Percentiles rank a stretch among this genome's conserved stretches.
Conservation (phyloP, 2,797 vertebrate genomes). For the Podarcis lilfordi region DNA sequence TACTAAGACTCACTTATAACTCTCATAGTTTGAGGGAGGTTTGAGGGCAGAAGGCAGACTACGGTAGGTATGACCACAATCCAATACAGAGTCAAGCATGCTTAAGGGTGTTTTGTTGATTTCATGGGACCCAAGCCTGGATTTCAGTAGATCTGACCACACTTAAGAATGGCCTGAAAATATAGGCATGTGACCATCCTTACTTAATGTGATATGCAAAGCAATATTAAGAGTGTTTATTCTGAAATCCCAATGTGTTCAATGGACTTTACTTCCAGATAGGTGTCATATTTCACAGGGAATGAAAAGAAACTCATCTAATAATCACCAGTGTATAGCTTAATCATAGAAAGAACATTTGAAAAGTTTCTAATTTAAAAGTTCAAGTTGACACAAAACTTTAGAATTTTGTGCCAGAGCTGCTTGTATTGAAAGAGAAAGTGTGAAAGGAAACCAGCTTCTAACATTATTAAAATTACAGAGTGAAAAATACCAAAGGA, state of each 20-base stretch:
- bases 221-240: background rate
- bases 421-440: background rate
- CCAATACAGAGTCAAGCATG: too few species aligned
- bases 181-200: background rate
- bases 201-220: too few species aligned
- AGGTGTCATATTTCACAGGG: background rate
- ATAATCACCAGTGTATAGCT: too few species aligned
- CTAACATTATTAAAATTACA: constrained; percentile 24
- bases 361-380: background rate
- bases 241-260: background rate
- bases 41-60: too few species aligned
- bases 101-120: too few species aligned
- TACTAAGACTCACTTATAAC: too few species aligned
- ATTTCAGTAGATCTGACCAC: too few species aligned
- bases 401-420: background rate
- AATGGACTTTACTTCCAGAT: background rate
- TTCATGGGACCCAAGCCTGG: too few species aligned
- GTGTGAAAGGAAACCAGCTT: background rate
- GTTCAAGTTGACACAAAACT: background rate
- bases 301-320: too few species aligned
- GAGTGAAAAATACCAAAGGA: constrained; percentile 24
- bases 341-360: background rate
- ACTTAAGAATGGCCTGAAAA: background rate
- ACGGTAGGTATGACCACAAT: too few species aligned
- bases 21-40: too few species aligned